These are phyloP conservation scores for Drosophila azteca DNA, from an alignment of 1,140 invertebrate species.

Conservation along the genomic window DNA sequence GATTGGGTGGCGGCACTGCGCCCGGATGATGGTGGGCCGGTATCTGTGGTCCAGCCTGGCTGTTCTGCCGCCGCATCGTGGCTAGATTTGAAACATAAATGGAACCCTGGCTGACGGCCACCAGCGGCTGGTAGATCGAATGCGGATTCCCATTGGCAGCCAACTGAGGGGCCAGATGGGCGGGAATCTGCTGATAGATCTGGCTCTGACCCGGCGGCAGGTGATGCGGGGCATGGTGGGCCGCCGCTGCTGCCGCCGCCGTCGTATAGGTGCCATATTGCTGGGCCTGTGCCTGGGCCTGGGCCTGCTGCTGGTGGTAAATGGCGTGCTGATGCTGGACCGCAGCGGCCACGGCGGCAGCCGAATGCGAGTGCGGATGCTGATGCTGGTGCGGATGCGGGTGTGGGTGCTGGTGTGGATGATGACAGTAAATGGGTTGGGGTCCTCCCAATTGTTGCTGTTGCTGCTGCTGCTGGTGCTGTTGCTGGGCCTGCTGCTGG, in stretches of 20 bases:
- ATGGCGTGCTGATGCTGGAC: slow-evolving; percentile 81
- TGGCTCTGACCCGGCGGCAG: slow-evolving; percentile 73
- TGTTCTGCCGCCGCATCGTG: slow-evolving; percentile 79
- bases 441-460: slow-evolving; percentile 81
- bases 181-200: slow-evolving; percentile 83
- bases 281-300: slow-evolving; percentile 52
- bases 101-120: slow-evolving; percentile 78
- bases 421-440: slow-evolving; percentile 81
- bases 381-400: slow-evolving; percentile 82
- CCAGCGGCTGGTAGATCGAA: slow-evolving; percentile 81
- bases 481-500: slow-evolving; percentile 52
- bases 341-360: slow-evolving; percentile 75
- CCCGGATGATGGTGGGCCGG: slow-evolving; percentile 67
- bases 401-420: slow-evolving; percentile 78
- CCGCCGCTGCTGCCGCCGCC: slow-evolving; percentile 54
- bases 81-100: slow-evolving; percentile 81
- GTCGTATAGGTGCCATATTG: slow-evolving; percentile 79
- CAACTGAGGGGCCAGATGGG: slow-evolving; percentile 67
- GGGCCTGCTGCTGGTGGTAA: slow-evolving; percentile 80
- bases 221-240: slow-evolving; percentile 75
- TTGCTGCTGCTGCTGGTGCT: slow-evolving; percentile 52
- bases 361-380: slow-evolving; percentile 79
- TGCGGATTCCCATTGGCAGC: slow-evolving; percentile 76
- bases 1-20: slow-evolving; percentile 35
- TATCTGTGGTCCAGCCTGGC: slow-evolving; percentile 72